Evolutionary conservation across 2,888 invertebrate species (phyloP).

Genomic region (Troilus luridus): DNA sequence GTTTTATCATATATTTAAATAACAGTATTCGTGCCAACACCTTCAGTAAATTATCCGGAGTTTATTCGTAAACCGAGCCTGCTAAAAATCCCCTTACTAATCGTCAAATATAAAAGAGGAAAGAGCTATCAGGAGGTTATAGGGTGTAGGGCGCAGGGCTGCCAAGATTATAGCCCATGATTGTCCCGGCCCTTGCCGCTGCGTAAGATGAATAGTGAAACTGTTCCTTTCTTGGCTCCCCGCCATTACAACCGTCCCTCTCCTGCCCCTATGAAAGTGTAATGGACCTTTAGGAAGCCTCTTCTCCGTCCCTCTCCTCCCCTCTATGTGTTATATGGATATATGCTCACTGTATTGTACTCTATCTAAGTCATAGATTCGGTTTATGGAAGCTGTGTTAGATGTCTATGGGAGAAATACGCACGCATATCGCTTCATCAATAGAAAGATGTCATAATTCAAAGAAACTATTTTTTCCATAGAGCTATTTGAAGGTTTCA

Average conservation of each 20-base stretch:
- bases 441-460: too few relatives aligned
- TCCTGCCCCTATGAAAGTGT: neutral
- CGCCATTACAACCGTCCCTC: neutral
- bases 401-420: too few relatives aligned
- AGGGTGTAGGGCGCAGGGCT: neutral
- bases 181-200: neutral
- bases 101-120: neutral
- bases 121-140: neutral
- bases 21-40: too few relatives aligned
- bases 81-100: neutral
- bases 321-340: neutral
- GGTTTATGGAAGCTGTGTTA: too few relatives aligned
- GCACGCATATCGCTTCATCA: too few relatives aligned
- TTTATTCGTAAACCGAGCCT: neutral
- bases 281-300: neutral
- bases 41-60: neutral
- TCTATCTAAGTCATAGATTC: too few relatives aligned
- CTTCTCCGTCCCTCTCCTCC: neutral
- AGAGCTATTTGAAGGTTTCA: too few relatives aligned
- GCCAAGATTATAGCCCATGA: constrained; percentile 21
- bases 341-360: too few relatives aligned
- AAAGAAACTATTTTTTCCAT: too few relatives aligned
- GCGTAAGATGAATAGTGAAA: neutral
- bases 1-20: too few relatives aligned
- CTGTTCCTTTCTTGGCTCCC: neutral